Evolutionary conservation across 2,113 vertebrate genomes (phyloP).

Genomic region (Gnathonemus echidnorhynchus): DNA sequence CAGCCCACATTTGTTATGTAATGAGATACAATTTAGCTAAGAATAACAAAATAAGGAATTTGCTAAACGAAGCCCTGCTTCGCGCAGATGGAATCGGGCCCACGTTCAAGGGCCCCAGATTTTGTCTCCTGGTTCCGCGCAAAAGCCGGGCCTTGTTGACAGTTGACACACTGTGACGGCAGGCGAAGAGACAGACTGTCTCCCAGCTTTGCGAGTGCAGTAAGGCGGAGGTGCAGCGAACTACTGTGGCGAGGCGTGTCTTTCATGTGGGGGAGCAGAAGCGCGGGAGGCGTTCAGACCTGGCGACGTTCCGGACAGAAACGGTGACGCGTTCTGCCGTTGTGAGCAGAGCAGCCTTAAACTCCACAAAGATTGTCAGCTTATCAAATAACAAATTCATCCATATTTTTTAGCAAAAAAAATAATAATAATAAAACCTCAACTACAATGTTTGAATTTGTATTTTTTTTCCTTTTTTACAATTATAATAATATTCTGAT

Average conservation of each 20-base stretch:
- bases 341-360: background rate
- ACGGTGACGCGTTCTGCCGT: too few relatives aligned
- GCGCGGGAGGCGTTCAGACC: background rate
- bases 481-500: background rate
- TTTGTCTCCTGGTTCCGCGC: background rate
- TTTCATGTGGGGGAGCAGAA: background rate
- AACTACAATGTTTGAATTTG: background rate
- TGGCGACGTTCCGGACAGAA: background rate
- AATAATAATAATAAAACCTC: background rate
- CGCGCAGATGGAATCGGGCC: too few relatives aligned
- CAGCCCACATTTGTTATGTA: too few relatives aligned
- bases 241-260: background rate
- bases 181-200: background rate
- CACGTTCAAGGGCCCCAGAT: background rate
- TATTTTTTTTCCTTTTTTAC: background rate
- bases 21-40: background rate
- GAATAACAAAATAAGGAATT: background rate
- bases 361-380: background rate
- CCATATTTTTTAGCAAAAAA: background rate
- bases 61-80: background rate
- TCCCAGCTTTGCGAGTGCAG: background rate
- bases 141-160: background rate
- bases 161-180: background rate
- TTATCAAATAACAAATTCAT: background rate
- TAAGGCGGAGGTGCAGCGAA: background rate